phyloP scores from a whole-genome alignment of 2,113 vertebrate genomes.

The Myiozetetes cayanensis region DNA sequence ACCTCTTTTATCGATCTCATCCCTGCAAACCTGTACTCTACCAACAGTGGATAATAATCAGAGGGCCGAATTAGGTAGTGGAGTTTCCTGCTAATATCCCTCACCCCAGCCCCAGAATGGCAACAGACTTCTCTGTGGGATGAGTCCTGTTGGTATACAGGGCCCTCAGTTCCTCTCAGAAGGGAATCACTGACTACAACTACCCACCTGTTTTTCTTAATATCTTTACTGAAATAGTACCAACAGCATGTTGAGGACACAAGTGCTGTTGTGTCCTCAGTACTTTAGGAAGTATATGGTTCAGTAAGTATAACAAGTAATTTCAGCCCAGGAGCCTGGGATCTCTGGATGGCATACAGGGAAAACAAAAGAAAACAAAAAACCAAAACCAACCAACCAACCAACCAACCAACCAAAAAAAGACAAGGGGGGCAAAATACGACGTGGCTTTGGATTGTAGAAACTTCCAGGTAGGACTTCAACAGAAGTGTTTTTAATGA shows the following conservation, averaged over 20 bases:
- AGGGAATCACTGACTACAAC: too few species aligned
- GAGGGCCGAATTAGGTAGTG: too few species aligned
- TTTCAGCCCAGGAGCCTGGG: neutral
- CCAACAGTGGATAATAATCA: too few species aligned
- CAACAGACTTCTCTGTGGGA: too few species aligned
- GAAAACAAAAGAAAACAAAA: neutral
- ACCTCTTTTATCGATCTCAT: too few species aligned
- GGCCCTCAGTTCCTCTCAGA: too few species aligned
- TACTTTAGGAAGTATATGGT: neutral
- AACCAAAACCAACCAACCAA: neutral
- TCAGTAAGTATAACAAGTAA: neutral
- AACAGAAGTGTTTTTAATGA: neutral
- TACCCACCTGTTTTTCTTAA: too few species aligned
- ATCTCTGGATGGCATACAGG: neutral
- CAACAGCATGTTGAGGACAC: neutral
- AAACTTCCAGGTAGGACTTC: neutral
- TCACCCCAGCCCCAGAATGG: too few species aligned
- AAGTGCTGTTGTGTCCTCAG: neutral
- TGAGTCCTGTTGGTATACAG: too few species aligned
- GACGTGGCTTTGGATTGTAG: neutral
- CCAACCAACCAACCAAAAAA: neutral
- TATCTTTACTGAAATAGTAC: neutral
- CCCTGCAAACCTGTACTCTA: too few species aligned
- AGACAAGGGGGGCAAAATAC: rapidly evolving
- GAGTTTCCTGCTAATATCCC: too few species aligned